These are phyloP conservation scores for Anableps anableps DNA, from an alignment of 2,797 vertebrate genomes.

Conservation along the genomic window DNA sequence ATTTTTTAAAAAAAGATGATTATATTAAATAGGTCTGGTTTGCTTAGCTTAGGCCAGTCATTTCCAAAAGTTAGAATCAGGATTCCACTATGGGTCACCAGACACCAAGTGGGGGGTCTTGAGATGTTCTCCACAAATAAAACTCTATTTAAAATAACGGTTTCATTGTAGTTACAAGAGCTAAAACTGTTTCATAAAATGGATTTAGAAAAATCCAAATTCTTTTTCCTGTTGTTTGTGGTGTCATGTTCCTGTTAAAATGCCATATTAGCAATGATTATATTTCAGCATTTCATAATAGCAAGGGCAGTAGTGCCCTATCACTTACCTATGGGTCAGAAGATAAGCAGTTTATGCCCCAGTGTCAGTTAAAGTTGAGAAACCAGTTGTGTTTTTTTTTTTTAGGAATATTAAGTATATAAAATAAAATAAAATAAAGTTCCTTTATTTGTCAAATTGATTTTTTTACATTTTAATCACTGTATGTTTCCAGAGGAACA, in stretches of 20 bases:
- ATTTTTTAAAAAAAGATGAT: background rate
- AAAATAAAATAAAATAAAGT: background rate
- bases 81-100: background rate
- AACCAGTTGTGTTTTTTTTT: background rate
- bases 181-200: background rate
- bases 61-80: background rate
- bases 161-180: background rate
- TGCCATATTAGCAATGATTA: background rate
- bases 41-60: background rate
- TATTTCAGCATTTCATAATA: background rate
- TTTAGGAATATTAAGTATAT: background rate
- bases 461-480: background rate
- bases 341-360: background rate
- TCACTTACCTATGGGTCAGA: background rate
- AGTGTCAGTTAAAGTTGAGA: background rate
- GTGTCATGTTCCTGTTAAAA: background rate
- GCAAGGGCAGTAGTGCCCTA: background rate
- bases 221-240: background rate
- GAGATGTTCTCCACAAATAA: background rate
- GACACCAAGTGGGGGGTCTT: background rate
- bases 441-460: background rate
- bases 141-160: background rate
- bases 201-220: background rate
- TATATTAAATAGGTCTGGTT: background rate
- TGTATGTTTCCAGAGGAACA: background rate